Conservation (phyloP, 2,888 invertebrate genomes). For the Scaptomyza parva region DNA sequence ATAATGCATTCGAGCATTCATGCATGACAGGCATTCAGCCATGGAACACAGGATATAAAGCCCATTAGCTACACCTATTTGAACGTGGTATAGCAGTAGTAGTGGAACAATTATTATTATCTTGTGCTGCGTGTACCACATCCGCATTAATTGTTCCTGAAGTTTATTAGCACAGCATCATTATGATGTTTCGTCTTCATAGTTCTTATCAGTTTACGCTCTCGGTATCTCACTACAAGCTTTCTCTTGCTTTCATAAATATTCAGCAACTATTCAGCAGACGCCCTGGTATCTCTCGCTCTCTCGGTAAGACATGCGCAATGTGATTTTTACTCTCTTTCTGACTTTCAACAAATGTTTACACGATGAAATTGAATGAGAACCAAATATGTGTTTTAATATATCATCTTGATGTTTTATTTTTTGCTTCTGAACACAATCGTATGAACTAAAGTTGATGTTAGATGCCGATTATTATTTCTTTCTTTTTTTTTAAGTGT, state of each 20-base stretch:
- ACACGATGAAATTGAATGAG: neutral
- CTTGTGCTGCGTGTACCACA: slow-evolving; percentile 22
- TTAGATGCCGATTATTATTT: slow-evolving; percentile 36
- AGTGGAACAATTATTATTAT: slow-evolving; percentile 20
- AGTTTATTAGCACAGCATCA: slow-evolving; percentile 53
- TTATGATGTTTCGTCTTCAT: slow-evolving; percentile 27
- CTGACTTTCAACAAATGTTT: neutral
- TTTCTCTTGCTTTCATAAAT: neutral
- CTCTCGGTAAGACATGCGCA: slow-evolving; percentile 33
- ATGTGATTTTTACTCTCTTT: slow-evolving; percentile 6
- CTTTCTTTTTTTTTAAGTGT: slow-evolving; percentile 35
- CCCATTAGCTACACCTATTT: slow-evolving; percentile 39
- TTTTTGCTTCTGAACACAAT: slow-evolving; percentile 70
- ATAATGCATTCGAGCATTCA: slow-evolving; percentile 1
- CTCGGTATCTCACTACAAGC: slow-evolving; percentile 12
- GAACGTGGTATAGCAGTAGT: slow-evolving; percentile 12
- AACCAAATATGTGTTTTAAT: slow-evolving; percentile 11
- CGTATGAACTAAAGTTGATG: slow-evolving; percentile 60
- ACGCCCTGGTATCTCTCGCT: slow-evolving; percentile 34
- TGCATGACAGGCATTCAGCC: slow-evolving; percentile 5
- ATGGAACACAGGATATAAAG: slow-evolving; percentile 8
- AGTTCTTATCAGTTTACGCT: slow-evolving; percentile 40
- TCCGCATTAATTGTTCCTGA: slow-evolving; percentile 58
- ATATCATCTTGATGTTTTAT: slow-evolving; percentile 73
- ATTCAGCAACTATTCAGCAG: slow-evolving; percentile 42